Conservation (phyloP, 2,888 invertebrate species). For the Neoaliturus tenellus region DNA sequence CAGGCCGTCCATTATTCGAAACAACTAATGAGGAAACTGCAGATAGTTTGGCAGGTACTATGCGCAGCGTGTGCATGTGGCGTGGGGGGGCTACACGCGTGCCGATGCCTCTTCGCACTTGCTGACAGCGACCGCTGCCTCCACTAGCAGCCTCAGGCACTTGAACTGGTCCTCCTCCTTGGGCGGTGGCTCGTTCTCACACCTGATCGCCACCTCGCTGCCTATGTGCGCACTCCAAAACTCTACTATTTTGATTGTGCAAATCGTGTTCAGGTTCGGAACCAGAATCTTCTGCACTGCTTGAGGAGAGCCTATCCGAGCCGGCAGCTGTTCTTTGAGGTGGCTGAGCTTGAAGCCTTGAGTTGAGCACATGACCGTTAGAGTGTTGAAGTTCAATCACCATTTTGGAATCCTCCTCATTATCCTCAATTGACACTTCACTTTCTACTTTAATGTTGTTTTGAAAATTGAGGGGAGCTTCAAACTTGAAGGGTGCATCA, state of each 20-base stretch:
- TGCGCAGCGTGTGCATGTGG: too few species aligned
- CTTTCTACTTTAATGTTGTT: neutral
- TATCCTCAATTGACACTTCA: constrained; percentile 25
- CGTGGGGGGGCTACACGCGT: constrained; percentile 59
- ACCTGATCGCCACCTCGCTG: constrained; percentile 56
- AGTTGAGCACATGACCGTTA: constrained; percentile 59
- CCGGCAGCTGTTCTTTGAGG: constrained; percentile 68
- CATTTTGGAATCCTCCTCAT: constrained; percentile 53
- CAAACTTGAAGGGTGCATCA: neutral
- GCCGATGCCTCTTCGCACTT: constrained; percentile 80
- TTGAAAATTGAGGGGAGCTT: neutral
- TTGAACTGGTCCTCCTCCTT: constrained; percentile 87
- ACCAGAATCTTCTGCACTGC: constrained; percentile 82
- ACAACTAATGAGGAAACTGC: constrained; percentile 39
- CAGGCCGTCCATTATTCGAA: constrained; percentile 12
- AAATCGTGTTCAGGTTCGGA: constrained; percentile 74
- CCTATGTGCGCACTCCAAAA: constrained; percentile 70
- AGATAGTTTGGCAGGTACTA: neutral
- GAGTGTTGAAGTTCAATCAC: constrained; percentile 58
- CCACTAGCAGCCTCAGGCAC: constrained; percentile 89
- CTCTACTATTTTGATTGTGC: constrained; percentile 61
- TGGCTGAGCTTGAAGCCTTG: constrained; percentile 54
- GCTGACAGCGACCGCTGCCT: constrained; percentile 90
- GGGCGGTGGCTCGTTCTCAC: constrained; percentile 72
- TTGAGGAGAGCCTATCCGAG: constrained; percentile 82